Evolutionary conservation across 2,113 vertebrate genomes (phyloP).

Genomic region (Callipepla squamata): DNA sequence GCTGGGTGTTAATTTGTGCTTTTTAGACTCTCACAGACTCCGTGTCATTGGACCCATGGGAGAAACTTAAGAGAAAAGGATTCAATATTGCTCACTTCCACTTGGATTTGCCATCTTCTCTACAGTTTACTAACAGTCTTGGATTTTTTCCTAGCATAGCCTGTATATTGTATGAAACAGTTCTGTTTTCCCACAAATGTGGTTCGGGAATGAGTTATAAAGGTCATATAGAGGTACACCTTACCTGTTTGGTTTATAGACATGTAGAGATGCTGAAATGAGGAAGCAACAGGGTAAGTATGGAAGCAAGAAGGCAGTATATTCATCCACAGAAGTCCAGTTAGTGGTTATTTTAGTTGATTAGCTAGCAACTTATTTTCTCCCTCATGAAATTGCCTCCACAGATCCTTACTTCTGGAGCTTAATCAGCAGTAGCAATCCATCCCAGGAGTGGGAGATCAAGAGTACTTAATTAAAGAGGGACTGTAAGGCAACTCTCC

Average conservation of each 20-base stretch:
- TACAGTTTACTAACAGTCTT: neutral
- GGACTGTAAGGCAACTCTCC: conserved; percentile 71
- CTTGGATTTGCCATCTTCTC: neutral
- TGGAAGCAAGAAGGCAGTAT: neutral
- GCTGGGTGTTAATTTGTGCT: neutral
- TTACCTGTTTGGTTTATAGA: neutral
- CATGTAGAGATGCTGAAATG: neutral
- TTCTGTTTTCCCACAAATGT: neutral
- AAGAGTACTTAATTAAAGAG: conserved; percentile 75
- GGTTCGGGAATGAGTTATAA: neutral
- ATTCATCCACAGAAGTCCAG: conserved; percentile 53
- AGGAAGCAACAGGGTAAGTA: neutral
- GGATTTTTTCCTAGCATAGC: neutral
- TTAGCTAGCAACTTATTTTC: conserved; percentile 62
- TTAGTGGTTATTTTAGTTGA: conserved; percentile 58
- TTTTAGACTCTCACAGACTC: neutral
- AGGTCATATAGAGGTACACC: neutral
- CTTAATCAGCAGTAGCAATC: conserved; percentile 71
- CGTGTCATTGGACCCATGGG: neutral
- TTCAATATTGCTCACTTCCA: neutral
- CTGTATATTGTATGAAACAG: neutral
- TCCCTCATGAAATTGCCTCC: conserved; percentile 66
- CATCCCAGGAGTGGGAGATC: conserved; percentile 70
- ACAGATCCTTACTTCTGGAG: conserved; percentile 69
- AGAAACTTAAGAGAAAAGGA: neutral